Evolutionary conservation across 2,113 vertebrate species (phyloP).

Genomic region (Cyrtonyx montezumae): DNA sequence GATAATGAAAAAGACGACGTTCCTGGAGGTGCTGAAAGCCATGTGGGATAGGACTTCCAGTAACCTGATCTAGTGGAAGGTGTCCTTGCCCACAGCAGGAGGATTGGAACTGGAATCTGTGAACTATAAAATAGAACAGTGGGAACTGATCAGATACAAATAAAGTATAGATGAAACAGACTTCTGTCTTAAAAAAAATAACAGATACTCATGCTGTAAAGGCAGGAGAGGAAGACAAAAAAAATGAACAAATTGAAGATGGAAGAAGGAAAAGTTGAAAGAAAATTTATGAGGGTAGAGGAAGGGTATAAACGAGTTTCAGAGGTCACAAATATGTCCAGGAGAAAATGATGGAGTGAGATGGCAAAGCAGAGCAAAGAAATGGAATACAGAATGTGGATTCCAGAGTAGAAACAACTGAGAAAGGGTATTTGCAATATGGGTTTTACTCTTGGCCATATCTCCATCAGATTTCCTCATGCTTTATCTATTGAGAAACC

Average conservation of each 20-base stretch:
- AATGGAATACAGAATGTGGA: not conserved
- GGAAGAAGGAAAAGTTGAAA: not conserved
- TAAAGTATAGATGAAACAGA: not conserved
- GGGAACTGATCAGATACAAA: not conserved
- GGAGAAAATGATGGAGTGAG: not conserved
- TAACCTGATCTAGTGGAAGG: not conserved
- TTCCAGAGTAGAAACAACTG: not conserved
- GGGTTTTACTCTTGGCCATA: not conserved
- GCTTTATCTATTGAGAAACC: not conserved
- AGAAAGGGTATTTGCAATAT: not conserved
- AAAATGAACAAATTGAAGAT: not conserved
- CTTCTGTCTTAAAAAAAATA: not conserved
- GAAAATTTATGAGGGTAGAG: not conserved
- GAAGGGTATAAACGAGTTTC: not conserved
- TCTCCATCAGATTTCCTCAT: not conserved
- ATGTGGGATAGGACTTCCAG: not conserved
- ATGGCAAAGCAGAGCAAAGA: not conserved
- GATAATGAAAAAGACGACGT: not conserved
- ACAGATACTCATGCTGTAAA: not conserved
- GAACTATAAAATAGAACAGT: not conserved
- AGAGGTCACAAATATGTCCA: not conserved
- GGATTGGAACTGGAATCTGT: not conserved
- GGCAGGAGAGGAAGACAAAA: not conserved
- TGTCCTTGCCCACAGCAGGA: not conserved
- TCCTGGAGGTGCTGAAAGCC: not conserved